Conservation (phyloP, 2,797 vertebrate genomes). For the Rhodeus uyekii region DNA sequence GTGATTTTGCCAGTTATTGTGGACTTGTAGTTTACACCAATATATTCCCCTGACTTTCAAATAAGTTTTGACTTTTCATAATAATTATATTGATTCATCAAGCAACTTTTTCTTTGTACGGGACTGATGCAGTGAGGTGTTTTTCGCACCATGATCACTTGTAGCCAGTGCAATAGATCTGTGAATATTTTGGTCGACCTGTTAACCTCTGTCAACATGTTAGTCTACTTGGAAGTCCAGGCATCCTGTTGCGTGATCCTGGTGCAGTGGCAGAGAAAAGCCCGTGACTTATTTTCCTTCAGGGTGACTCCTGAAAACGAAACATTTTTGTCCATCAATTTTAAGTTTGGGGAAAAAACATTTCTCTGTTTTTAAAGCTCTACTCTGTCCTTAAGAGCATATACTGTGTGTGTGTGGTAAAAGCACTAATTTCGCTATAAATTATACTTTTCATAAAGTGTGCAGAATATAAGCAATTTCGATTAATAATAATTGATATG, state of each 20-base stretch:
- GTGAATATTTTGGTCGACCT: conserved; percentile 44
- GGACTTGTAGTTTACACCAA: background rate
- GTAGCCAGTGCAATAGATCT: conserved; percentile 39
- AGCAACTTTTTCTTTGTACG: background rate
- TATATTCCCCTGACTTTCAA: background rate
- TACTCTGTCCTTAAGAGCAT: background rate
- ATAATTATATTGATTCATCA: background rate
- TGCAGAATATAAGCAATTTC: too few species aligned
- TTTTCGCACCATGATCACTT: background rate
- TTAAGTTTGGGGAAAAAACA: background rate
- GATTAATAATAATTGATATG: too few species aligned
- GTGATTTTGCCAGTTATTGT: too few species aligned
- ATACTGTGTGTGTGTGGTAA: too few species aligned
- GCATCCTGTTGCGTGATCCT: conserved; percentile 47
- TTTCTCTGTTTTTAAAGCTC: background rate
- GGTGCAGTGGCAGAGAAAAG: conserved; percentile 29
- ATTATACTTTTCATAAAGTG: too few species aligned
- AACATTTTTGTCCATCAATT: background rate
- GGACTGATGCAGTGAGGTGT: background rate
- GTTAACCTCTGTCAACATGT: conserved; percentile 55
- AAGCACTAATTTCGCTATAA: too few species aligned
- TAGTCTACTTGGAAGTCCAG: conserved; percentile 49
- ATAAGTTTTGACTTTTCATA: background rate
- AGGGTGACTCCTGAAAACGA: conserved; percentile 10
- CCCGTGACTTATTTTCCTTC: conserved; percentile 27